Evolutionary conservation across 1,140 invertebrate genomes (phyloP), one percentile per base, ranked within the genome.

Genomic region (Gonatopus flavifemur): DNA sequence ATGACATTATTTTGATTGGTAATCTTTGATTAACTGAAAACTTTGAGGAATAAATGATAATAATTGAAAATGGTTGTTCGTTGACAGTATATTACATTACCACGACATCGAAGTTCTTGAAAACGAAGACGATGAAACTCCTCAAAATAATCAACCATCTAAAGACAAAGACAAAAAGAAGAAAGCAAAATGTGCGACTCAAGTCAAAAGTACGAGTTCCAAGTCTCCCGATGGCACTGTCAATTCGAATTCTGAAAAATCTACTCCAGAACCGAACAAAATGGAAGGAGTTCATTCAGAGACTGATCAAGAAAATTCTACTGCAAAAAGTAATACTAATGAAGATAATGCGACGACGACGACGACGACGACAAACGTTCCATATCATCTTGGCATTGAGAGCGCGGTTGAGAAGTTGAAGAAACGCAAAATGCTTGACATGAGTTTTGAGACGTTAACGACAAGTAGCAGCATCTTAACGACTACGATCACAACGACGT

Each of bases 61-160:
- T 9, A 41, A n/a, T n/a, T n/a, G n/a, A n/a, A n/a, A n/a, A n/a
- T n/a, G n/a, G n/a, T n/a, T n/a, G 25, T 22, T 53, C 1, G 38
- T 51, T 13, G 25, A 2, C 31, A 89, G 88, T 65, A 79, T 90
- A 36, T 73, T 90, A 6, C 82, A 85, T 63, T 85, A 85, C 52
- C 83, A 87, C 65, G 85, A 89, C 59, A 80, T 89, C 21, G 82
- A 86, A 52, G 80, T 84, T 22, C 80, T 81, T 55, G 86, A 86
- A 4, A 83, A 84, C 36, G 80, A 84, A 2, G 82, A 84, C 1
- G 78, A 79, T 10, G 75, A 78, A 47, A 72, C 65, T 5, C 10
- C 55, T 73, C 65, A 46, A 53, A 35, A 54, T 76, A 80, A 57
- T 24, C 57, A 64, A 6, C 59, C 66, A 6, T 52, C 55, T 15